Percentiles rank a stretch among this genome's conserved stretches.
These are phyloP conservation scores for Smittia sp. DNA, from an alignment of 2,888 invertebrate genomes.

Conservation along the genomic window DNA sequence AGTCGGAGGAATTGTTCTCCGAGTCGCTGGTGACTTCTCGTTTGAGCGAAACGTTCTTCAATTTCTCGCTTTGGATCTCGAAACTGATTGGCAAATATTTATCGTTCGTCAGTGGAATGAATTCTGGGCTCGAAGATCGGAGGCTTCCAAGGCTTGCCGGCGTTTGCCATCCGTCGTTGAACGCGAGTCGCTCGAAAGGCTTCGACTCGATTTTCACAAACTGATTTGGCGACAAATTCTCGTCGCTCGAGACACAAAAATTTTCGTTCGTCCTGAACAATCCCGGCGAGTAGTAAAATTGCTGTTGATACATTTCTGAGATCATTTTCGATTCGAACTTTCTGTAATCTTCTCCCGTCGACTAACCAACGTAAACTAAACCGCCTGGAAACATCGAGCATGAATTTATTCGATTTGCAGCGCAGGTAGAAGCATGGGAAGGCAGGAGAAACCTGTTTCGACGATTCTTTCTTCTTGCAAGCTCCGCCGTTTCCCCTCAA, in stretches of 20 bases:
- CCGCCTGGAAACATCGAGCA: neutral
- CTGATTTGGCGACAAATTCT: constrained; percentile 21
- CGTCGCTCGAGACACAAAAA: neutral
- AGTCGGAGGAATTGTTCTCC: constrained; percentile 2
- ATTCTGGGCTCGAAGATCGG: constrained; percentile 27
- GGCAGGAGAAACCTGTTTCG: neutral
- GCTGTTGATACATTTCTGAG: neutral
- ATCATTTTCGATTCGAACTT: neutral
- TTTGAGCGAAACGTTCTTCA: neutral
- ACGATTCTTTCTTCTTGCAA: neutral
- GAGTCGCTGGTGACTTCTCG: constrained; percentile 8
- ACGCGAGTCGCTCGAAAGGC: neutral
- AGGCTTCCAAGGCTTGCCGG: neutral
- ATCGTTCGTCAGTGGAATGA: constrained; percentile 5
- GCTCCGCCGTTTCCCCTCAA: neutral
- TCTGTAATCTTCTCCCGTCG: neutral
- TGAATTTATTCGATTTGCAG: neutral
- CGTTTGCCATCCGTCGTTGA: constrained; percentile 9
- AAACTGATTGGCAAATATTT: constrained; percentile 26
- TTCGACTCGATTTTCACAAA: neutral
- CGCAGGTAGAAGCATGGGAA: neutral
- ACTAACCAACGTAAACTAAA: neutral
- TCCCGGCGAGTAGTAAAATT: neutral
- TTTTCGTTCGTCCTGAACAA: neutral
- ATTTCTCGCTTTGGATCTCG: constrained; percentile 16